Base-by-base conservation (phyloP, 1,140 invertebrate genomes). In the Hypothenemus hampei region DNA sequence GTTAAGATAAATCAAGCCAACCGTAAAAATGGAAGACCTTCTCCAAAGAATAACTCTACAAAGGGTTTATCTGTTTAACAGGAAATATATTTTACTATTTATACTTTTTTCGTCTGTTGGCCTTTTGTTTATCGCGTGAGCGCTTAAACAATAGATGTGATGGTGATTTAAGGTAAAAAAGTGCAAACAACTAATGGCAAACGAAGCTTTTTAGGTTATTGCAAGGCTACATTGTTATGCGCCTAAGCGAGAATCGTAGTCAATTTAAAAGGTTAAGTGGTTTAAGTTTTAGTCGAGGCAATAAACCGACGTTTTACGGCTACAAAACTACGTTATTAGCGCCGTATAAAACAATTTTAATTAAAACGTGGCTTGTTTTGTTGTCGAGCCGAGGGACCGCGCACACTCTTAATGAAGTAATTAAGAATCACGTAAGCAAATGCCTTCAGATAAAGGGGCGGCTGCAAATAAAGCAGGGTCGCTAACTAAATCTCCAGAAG, bases 361-460 rank as follows among this genome's bases (percentile, higher is more conserved):
- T 59, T 59, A 59, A 59, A 59, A 31, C 57, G 39, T 44, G 45
- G 51, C 18, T 41, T 43, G 57, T 45, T 54, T 54, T 50, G 57
- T 50, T 54, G 46, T 56, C 26, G 43, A 50, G 62, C 41, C 56
- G 57, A 39, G 35, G 35, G 35, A 33, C 21, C 20, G 24, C 15
- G 22, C n/a, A n/a, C n/a, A n/a, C n/a, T 31, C 50, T 51, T 64
- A 64, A 64, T 64, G 57, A 64, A 64, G 60, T 64, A 62, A 62
- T 64, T 64, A 64, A 62, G 62, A 64, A 64, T 62, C 62, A 64
- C 62, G 62, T 62, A 64, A 62, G 62, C 60, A 62, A 64, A 64
- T 62, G 54, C 51, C 57, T 51, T 56, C 48, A 62, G 62, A 64
- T 64, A 62, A 62, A 64, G 58, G 53, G 24, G 13, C 18, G 39